Conservation (phyloP, 1,140 invertebrate genomes). For the Macrotrachela quadricornifera region DNA sequence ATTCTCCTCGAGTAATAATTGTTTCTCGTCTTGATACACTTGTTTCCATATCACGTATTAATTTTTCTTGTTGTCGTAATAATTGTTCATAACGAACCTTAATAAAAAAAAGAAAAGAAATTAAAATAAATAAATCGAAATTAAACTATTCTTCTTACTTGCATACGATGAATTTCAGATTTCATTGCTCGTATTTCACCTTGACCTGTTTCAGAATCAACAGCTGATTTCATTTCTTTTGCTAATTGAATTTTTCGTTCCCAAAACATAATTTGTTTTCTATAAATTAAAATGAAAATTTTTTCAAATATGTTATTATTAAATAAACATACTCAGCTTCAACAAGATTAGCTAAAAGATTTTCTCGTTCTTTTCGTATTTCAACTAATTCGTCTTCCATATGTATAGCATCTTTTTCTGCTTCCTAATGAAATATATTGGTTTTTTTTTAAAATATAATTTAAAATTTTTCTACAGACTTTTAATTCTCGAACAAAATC, state of each 20-base stretch:
- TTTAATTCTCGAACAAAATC: not conserved
- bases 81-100: conserved; percentile 24
- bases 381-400: conserved; percentile 19
- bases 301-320: not conserved
- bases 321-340: conserved; percentile 24
- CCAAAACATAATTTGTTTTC: conserved; percentile 31
- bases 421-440: conserved; percentile 13
- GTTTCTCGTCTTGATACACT: conserved; percentile 28
- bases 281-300: conserved; percentile 8
- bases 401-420: conserved; percentile 23
- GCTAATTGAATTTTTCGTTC: conserved; percentile 31
- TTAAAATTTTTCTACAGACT: not conserved
- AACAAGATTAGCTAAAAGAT: conserved; percentile 26
- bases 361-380: conserved; percentile 27
- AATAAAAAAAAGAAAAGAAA: not conserved
- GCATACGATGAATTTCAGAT: conserved; percentile 31
- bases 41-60: conserved; percentile 32
- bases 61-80: conserved; percentile 29
- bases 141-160: not conserved
- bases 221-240: conserved; percentile 26
- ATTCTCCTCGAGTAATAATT: conserved; percentile 27
- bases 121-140: not conserved
- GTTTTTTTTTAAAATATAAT: not conserved
- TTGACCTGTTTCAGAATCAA: conserved; percentile 28
- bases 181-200: conserved; percentile 30